Conservation (phyloP, 1,140 invertebrate species). For the Drosophila saltans region DNA sequence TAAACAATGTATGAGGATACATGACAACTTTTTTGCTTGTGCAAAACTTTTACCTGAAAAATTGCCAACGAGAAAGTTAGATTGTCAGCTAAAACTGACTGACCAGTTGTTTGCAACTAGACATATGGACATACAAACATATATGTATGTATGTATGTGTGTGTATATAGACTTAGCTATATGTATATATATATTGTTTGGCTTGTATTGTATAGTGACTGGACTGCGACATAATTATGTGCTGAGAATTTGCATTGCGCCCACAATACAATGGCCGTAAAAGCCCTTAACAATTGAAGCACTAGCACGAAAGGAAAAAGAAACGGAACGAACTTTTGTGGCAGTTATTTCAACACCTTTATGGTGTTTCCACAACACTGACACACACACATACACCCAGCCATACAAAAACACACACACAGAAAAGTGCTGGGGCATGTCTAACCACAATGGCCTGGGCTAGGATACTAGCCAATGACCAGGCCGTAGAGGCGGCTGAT, state of each 20-base stretch:
- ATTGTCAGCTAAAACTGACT: slow-evolving; percentile 11
- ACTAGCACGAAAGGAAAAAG: slow-evolving; percentile 29
- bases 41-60: slow-evolving; percentile 18
- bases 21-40: slow-evolving; percentile 32
- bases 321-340: slow-evolving; percentile 46
- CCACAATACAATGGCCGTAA: slow-evolving; percentile 69
- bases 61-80: slow-evolving; percentile 27
- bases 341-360: slow-evolving; percentile 80
- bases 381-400: slow-evolving; percentile 20
- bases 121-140: not conserved
- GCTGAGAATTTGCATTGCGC: slow-evolving; percentile 73
- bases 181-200: slow-evolving; percentile 13
- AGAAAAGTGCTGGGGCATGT: not conserved
- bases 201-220: slow-evolving; percentile 33
- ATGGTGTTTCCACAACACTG: slow-evolving; percentile 54
- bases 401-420: not conserved
- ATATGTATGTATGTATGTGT: not conserved
- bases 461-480: slow-evolving; percentile 67
- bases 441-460: slow-evolving; percentile 54
- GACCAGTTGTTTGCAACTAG: slow-evolving; percentile 7
- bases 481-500: slow-evolving; percentile 4
- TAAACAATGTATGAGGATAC: slow-evolving; percentile 33
- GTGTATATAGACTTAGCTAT: not conserved
- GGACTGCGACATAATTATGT: slow-evolving; percentile 76
- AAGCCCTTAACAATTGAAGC: slow-evolving; percentile 70